phyloP scores from a whole-genome alignment of 2,888 invertebrate genomes.

The Amblyjoppa fuscipennis region DNA sequence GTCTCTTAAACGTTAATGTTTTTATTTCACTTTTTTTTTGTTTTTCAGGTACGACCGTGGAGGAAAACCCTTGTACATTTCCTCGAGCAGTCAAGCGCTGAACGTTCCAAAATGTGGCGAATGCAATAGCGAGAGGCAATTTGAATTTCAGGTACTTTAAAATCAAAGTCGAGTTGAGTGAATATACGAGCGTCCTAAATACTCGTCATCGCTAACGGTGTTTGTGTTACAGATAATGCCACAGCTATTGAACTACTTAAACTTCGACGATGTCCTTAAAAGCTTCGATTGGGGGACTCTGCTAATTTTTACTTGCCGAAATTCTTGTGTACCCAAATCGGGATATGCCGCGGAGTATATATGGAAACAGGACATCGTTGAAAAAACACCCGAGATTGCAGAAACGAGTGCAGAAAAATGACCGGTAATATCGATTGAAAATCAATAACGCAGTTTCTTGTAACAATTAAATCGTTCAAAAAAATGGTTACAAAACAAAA shows the following conservation, averaged over 20 bases:
- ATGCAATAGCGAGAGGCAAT: slow-evolving; percentile 92
- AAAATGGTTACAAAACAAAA: slow-evolving; percentile 11
- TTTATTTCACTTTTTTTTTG: slow-evolving; percentile 1
- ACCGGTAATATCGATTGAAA: slow-evolving; percentile 24
- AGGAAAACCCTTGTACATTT: slow-evolving; percentile 94
- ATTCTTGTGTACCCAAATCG: slow-evolving; percentile 89
- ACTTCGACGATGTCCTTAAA: slow-evolving; percentile 88
- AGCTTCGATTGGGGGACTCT: slow-evolving; percentile 96
- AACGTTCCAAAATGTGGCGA: slow-evolving; percentile 90
- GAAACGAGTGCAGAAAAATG: slow-evolving; percentile 16
- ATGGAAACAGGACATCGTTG: slow-evolving; percentile 93
- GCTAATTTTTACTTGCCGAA: slow-evolving; percentile 93
- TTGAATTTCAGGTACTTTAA: slow-evolving; percentile 94
- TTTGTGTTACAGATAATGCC: slow-evolving; percentile 91
- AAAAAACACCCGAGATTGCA: slow-evolving; percentile 3
- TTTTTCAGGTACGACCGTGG: slow-evolving; percentile 90
- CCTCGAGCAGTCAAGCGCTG: slow-evolving; percentile 86
- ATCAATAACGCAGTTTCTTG: background rate
- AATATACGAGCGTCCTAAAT: slow-evolving; percentile 69
- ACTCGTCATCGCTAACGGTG: background rate
- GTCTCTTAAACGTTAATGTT: background rate
- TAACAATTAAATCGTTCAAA: background rate
- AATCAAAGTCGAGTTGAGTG: slow-evolving; percentile 76
- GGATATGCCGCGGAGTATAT: slow-evolving; percentile 92
- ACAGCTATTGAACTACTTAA: slow-evolving; percentile 90